Percentiles rank a stretch among this genome's conserved stretches.
Conservation (phyloP, 2,797 vertebrate species). For the Neostethus bicornis region DNA sequence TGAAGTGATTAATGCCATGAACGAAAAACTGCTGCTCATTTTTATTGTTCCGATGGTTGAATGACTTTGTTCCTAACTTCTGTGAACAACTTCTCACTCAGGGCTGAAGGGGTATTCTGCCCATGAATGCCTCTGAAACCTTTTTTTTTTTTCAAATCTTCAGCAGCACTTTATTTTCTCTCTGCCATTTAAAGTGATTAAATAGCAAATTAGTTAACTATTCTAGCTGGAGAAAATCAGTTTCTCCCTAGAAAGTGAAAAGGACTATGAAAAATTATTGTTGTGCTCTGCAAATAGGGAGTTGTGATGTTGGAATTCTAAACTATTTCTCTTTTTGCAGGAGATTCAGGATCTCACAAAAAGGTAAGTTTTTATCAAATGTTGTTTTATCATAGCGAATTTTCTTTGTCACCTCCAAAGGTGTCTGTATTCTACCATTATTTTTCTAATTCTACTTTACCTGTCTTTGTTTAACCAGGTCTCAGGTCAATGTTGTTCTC, state of each 20-base stretch:
- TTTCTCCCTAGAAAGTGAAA: slow-evolving; percentile 58
- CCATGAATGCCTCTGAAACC: slow-evolving; percentile 10
- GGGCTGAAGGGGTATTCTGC: slow-evolving; percentile 19
- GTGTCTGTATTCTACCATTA: slow-evolving; percentile 7
- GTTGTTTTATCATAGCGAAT: slow-evolving; percentile 6
- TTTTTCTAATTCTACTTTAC: slow-evolving; percentile 14
- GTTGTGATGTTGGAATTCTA: background rate
- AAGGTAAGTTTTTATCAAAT: slow-evolving; percentile 64
- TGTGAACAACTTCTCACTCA: slow-evolving; percentile 3
- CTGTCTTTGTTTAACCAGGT: slow-evolving; percentile 55
- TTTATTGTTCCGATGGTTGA: background rate
- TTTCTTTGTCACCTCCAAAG: slow-evolving; percentile 8
- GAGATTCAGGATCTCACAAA: slow-evolving; percentile 82
- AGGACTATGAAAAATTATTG: slow-evolving; percentile 14
- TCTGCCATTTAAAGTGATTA: slow-evolving; percentile 53
- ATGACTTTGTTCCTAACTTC: background rate
- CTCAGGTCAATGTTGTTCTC: slow-evolving; percentile 72
- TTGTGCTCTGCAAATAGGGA: slow-evolving; percentile 40
- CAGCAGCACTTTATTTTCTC: slow-evolving; percentile 15
- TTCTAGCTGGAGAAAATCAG: slow-evolving; percentile 60
- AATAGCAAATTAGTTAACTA: slow-evolving; percentile 47
- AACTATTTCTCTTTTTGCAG: slow-evolving; percentile 62
- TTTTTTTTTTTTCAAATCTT: slow-evolving; percentile 14
- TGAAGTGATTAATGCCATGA: slow-evolving; percentile 8
- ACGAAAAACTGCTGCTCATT: background rate